Base-by-base conservation (phyloP, 1,140 invertebrate species). In the Drosophila mojavensis region DNA sequence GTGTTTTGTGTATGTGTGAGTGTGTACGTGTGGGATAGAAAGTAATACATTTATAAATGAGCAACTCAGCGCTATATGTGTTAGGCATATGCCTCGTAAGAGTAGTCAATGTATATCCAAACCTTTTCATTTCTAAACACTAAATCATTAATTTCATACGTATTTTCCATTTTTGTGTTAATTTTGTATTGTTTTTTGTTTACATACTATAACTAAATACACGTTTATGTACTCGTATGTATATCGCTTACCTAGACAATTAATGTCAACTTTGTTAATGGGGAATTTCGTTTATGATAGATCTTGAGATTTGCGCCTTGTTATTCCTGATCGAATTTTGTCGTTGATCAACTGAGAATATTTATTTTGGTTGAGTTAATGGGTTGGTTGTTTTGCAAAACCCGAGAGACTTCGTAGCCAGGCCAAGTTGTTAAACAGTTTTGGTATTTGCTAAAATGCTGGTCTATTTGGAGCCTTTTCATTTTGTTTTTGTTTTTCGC, bases 391-490 rank as follows among this genome's bases (percentile, higher is more conserved):
- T 6, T 39, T 39, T 24, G 17, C 24, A 10, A 36, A 6, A n/a
- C 50, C 39, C 47, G n/a, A 53, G 70, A 59, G 61, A 94, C 94
- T 94, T 94, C 94, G 94, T 39, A 94, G 94, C 94, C 94, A 92
- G 91, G 93, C 67, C 86, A 77, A 75, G 54, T 56, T 56, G 70
- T 17, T 69, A 28, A 64, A 66, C 69, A 75, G 78, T 62, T 86
- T 82, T 90, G 77, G 73, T 88, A 71, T 70, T 88, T 88, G 79
- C 11, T 79, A 83, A 67, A 56, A 69, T 80, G 67, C 83, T 76
- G 94, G 95, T 95, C 95, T 96, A 96, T 96, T 95, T 95, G 95
- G 95, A 96, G 96, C 96, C 96, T 94, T 88, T 86, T 39, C 36
- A 39, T 39, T 39, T 39, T 39, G 36, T 39, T 63, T 78, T 56